Base-by-base conservation (phyloP, 1,140 invertebrate species). In the Pseudachorutes palmiensis region DNA sequence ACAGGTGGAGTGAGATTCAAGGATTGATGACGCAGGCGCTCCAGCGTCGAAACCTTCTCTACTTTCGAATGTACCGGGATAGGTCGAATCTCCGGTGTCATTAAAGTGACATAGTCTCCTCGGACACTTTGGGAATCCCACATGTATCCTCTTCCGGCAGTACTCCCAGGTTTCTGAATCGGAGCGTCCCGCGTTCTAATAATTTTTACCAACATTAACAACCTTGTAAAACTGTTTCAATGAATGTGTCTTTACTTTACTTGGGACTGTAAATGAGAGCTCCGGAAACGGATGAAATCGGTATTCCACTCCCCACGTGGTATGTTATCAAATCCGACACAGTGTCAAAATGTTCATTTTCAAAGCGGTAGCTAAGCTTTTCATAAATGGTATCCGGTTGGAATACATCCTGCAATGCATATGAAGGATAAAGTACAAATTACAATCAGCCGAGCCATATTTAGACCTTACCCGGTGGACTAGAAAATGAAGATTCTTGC, bases 301-400 rank as follows among this genome's bases (percentile, higher is more conserved):
- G 86, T 76, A 85, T 85, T 29, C 88, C 88, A 45, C 90, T 92
- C 0, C 91, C 90, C n/a, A 95, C 91, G 76, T 98, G 95, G 67
- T 88, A 95, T 1, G 92, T 94, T 68, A 97, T 92, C 30, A 98
- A 82, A 78, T 95, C 91, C 0, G 92, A 89, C 14, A 97, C 91
- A 1, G 91, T 93, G 75, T 92, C 90, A 75, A 94, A 97, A 0
- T 88, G 86, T 75, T 95, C 92, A 72, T 93, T 92, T 80, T 97
- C 94, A 76, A 97, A 94, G 75, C 92, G 90, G 79, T 91, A 97
- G 74, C 94, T 90, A 5, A 93, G 86, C 70, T 88, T 82, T 78
- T 95, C 90, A 76, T 94, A 94, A 1, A 94, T 91, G 0, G 92
- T 94, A 74, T 92, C 91, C 0, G 87, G 88, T 75, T 91, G 89